phyloP scores from a whole-genome alignment of 2,888 invertebrate genomes.

The Pollenia labialis region DNA sequence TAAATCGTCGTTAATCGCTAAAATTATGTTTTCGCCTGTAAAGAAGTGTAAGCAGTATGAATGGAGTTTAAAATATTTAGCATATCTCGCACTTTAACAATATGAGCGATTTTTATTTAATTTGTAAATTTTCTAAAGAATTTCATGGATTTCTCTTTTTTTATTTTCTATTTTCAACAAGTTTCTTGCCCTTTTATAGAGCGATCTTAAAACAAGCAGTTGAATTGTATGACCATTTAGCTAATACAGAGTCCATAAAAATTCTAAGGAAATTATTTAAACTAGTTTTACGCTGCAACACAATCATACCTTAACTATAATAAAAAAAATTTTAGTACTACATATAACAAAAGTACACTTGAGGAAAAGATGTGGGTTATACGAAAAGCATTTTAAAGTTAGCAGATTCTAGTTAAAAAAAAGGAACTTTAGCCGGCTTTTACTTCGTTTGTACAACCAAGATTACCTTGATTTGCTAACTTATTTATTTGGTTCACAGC shows the following conservation, averaged over 20 bases:
- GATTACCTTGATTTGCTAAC: too few relatives aligned
- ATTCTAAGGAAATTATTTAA: conserved; percentile 58
- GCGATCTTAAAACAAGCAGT: not conserved
- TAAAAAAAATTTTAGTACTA: conserved; percentile 34
- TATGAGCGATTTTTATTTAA: conserved; percentile 53
- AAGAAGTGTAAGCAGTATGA: not conserved
- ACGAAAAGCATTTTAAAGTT: not conserved
- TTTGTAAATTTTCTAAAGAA: conserved; percentile 61
- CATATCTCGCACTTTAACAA: conserved; percentile 18
- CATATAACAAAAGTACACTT: conserved; percentile 16
- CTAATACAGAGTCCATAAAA: conserved; percentile 18
- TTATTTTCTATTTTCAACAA: conserved; percentile 41
- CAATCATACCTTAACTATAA: conserved; percentile 38
- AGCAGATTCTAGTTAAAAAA: too few relatives aligned
- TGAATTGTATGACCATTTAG: conserved; percentile 9
- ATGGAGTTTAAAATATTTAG: conserved; percentile 17
- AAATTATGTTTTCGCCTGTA: conserved; percentile 56
- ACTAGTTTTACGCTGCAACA: conserved; percentile 68
- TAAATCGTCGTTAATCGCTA: conserved; percentile 59
- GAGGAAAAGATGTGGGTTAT: not conserved
- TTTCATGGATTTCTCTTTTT: conserved; percentile 58
- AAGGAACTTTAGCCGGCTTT: too few relatives aligned
- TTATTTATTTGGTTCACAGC: too few relatives aligned
- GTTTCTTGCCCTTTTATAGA: conserved; percentile 69
- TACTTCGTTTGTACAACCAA: too few relatives aligned